phyloP scores from a whole-genome alignment of 2,113 vertebrate genomes.

The Mus musculus region DNA sequence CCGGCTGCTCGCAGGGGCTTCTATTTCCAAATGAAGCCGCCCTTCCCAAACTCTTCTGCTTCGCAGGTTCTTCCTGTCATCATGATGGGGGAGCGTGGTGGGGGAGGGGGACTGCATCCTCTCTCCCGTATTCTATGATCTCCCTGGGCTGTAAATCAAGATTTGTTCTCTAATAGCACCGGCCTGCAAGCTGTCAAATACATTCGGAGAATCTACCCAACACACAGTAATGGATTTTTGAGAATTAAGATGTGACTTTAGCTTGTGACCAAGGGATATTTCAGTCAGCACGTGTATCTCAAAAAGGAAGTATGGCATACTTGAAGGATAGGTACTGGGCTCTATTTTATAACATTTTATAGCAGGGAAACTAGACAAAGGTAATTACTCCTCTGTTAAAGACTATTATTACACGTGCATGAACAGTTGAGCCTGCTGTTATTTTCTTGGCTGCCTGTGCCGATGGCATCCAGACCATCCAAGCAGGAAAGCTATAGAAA shows the following conservation, averaged over 20 bases:
- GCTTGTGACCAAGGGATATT: constrained; percentile 56
- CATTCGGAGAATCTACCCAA: constrained; percentile 74
- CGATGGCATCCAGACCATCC: constrained; percentile 72
- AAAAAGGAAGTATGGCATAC: constrained; percentile 44
- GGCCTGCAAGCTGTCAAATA: constrained; percentile 79
- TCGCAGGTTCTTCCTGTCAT: constrained; percentile 85
- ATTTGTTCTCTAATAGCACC: constrained; percentile 75
- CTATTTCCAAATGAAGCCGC: constrained; percentile 85
- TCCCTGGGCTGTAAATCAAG: constrained; percentile 82
- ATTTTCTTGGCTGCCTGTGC: constrained; percentile 80
- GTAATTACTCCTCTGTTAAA: constrained; percentile 86
- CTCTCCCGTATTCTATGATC: constrained; percentile 74
- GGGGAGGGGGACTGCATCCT: constrained; percentile 67
- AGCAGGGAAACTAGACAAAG: constrained; percentile 83
- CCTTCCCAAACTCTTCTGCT: constrained; percentile 83
- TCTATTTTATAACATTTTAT: constrained; percentile 75
- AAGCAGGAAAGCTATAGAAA: constrained; percentile 78
- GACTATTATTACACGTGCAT: constrained; percentile 84
- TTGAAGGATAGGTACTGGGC: constrained; percentile 42
- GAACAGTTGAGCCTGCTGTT: constrained; percentile 83
- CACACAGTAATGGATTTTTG: constrained; percentile 73
- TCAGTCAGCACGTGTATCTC: constrained; percentile 37
- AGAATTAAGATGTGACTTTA: constrained; percentile 81
- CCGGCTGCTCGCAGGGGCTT: constrained; percentile 90
- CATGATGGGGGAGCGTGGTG: constrained; percentile 67